phyloP scores from a whole-genome alignment of 2,797 vertebrate genomes.

The Sylvilagus floridanus region DNA sequence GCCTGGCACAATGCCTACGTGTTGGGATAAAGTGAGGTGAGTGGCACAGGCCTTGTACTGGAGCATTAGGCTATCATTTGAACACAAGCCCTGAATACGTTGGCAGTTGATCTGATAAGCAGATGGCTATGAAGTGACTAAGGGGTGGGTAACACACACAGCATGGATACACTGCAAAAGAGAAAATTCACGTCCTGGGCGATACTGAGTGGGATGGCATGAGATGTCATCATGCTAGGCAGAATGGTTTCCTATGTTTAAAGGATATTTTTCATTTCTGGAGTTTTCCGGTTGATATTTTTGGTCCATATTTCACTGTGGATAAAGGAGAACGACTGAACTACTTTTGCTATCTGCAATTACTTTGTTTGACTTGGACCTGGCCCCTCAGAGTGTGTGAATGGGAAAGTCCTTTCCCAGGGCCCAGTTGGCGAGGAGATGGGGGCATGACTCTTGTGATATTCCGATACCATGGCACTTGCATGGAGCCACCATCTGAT shows the following conservation, averaged over 20 bases:
- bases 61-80: neutral
- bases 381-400: neutral
- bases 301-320: neutral
- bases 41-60: accelerated
- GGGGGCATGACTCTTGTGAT: neutral
- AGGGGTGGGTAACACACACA: neutral
- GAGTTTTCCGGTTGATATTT: conserved; percentile 47
- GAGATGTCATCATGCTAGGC: neutral
- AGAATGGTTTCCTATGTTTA: neutral
- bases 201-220: neutral
- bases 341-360: neutral
- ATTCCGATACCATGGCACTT: conserved; percentile 9
- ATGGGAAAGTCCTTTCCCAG: neutral
- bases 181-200: neutral
- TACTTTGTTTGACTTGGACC: neutral
- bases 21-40: neutral
- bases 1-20: neutral
- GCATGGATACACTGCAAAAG: accelerated
- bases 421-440: neutral
- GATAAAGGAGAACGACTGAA: neutral
- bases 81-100: neutral
- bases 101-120: neutral
- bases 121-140: neutral
- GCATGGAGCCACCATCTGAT: conserved; percentile 17
- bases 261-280: conserved; percentile 24